Evolutionary conservation across 2,888 invertebrate species (phyloP).

Genomic region (Actias luna): DNA sequence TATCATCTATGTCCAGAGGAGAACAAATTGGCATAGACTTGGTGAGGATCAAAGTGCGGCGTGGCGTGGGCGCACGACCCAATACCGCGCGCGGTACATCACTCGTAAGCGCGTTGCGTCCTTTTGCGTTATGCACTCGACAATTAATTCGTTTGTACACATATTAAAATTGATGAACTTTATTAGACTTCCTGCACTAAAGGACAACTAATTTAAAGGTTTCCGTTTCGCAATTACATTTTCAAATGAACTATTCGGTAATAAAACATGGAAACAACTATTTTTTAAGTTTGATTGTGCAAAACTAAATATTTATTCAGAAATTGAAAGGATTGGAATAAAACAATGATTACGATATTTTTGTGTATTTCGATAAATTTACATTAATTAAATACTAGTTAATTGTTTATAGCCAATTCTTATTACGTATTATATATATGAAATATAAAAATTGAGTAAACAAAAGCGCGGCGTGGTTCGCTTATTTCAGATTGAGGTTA

Average conservation of each 20-base stretch:
- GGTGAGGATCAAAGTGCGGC: slow-evolving; percentile 76
- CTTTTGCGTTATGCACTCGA: slow-evolving; percentile 58
- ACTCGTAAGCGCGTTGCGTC: slow-evolving; percentile 66
- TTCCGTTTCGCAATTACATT: slow-evolving; percentile 10
- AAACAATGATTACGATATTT: slow-evolving; percentile 64
- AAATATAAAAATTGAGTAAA: slow-evolving; percentile 32
- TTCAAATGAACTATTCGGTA: background rate
- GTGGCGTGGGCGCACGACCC: slow-evolving; percentile 78
- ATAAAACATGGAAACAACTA: background rate
- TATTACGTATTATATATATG: slow-evolving; percentile 41
- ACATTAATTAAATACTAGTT: slow-evolving; percentile 49
- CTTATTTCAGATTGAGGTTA: slow-evolving; percentile 73
- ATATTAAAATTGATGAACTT: slow-evolving; percentile 46
- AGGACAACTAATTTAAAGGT: slow-evolving; percentile 19
- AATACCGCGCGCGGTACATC: slow-evolving; percentile 67
- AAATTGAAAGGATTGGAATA: slow-evolving; percentile 54
- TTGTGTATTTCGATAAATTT: slow-evolving; percentile 62
- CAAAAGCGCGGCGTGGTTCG: slow-evolving; percentile 60
- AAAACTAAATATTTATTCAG: slow-evolving; percentile 16
- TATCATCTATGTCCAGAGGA: slow-evolving; percentile 49
- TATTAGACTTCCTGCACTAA: slow-evolving; percentile 39
- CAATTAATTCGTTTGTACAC: slow-evolving; percentile 52
- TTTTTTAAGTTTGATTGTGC: slow-evolving; percentile 14
- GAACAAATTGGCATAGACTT: slow-evolving; percentile 79
- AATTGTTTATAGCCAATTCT: slow-evolving; percentile 62